Percentiles rank a stretch among this genome's conserved stretches.
Conservation (phyloP, 2,113 vertebrate genomes). For the Zosterops borbonicus region DNA sequence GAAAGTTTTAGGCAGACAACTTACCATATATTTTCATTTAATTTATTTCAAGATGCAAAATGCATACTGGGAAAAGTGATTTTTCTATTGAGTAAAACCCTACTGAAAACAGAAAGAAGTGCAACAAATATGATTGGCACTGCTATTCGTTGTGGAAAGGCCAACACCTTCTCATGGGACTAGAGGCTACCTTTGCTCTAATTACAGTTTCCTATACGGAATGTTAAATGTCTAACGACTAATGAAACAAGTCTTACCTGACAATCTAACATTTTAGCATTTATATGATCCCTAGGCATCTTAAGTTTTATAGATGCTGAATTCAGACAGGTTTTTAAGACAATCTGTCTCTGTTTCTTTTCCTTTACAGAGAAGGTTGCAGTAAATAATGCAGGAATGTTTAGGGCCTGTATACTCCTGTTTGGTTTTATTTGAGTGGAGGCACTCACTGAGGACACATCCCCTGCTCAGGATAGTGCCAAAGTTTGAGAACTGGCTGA, state of each 20-base stretch:
- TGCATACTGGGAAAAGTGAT: not conserved
- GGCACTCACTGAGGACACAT: not conserved
- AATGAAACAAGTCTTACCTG: conserved; percentile 61
- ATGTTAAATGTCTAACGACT: conserved; percentile 66
- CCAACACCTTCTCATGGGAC: conserved; percentile 47
- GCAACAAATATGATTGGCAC: conserved; percentile 65
- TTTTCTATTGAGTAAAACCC: conserved; percentile 58
- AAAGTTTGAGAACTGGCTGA: conserved; percentile 22
- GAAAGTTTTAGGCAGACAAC: conserved; percentile 26
- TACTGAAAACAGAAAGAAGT: conserved; percentile 21
- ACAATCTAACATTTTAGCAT: conserved; percentile 23
- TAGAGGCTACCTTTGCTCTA: conserved; percentile 54
- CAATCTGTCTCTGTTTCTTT: not conserved
- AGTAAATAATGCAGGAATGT: not conserved
- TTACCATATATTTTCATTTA: conserved; percentile 16
- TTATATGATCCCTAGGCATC: conserved; percentile 8
- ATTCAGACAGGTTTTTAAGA: not conserved
- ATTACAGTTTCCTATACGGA: conserved; percentile 66
- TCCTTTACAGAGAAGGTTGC: not conserved
- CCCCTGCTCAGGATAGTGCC: not conserved
- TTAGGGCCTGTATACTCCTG: not conserved
- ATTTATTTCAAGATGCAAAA: conserved; percentile 63
- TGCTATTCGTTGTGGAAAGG: conserved; percentile 26
- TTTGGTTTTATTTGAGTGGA: not conserved
- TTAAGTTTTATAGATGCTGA: not conserved